Percentiles rank a stretch among this genome's conserved stretches.
These are phyloP conservation scores for Drosophila mercatorum DNA, from an alignment of 2,888 invertebrate genomes.

Conservation along the genomic window DNA sequence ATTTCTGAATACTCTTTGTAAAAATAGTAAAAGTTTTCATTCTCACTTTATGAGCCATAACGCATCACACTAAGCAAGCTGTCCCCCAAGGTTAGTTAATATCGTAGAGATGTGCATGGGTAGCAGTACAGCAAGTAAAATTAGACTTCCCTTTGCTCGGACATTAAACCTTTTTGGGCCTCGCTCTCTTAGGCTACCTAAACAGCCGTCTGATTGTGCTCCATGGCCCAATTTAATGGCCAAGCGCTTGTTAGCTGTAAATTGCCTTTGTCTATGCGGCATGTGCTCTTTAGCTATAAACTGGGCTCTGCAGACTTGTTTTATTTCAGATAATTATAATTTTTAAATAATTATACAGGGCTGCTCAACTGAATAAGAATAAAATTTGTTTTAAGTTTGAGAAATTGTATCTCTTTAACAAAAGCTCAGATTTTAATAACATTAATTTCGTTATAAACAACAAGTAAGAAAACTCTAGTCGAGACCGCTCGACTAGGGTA, in stretches of 20 bases:
- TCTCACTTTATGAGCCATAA: slow-evolving; percentile 6
- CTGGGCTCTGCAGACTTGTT: too few relatives aligned
- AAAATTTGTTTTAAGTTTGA: too few relatives aligned
- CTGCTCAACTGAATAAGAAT: too few relatives aligned
- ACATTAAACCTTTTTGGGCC: not conserved
- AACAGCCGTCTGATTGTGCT: not conserved
- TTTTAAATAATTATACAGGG: too few relatives aligned
- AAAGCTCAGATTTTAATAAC: too few relatives aligned
- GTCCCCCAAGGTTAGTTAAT: not conserved
- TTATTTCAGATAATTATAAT: too few relatives aligned
- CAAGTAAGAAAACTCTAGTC: too few relatives aligned
- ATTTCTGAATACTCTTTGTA: slow-evolving; percentile 2
- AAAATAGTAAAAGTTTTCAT: not conserved
- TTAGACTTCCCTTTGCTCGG: not conserved
- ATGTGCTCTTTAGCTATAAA: too few relatives aligned
- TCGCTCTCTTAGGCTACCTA: not conserved
- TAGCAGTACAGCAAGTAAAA: not conserved
- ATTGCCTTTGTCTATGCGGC: not conserved
- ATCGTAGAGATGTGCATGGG: not conserved
- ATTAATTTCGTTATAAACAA: too few relatives aligned
- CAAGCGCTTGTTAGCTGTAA: not conserved
- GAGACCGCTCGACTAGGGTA: too few relatives aligned
- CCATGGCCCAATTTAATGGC: not conserved
- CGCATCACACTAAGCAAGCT: slow-evolving; percentile 3
- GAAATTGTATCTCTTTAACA: too few relatives aligned